Evolutionary conservation across 2,888 invertebrate species (phyloP).

Genomic region (Lasioglossum figueresi): DNA sequence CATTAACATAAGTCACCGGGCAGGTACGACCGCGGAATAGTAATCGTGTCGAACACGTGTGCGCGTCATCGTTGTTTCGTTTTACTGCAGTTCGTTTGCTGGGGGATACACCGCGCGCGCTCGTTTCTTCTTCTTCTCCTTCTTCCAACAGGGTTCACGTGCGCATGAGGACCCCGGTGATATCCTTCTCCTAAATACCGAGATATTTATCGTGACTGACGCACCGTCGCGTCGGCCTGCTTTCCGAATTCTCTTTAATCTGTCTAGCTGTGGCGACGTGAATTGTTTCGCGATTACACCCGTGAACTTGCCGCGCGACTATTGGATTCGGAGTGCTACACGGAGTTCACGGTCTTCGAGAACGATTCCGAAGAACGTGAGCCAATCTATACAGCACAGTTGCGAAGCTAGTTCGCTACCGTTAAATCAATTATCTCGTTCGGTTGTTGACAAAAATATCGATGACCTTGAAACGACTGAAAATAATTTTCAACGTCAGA

Average conservation of each 20-base stretch:
- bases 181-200: conserved; percentile 71
- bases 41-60: conserved; percentile 82
- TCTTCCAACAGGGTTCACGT: conserved; percentile 53
- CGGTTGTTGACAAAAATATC: not conserved
- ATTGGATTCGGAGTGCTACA: not conserved
- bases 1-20: conserved; percentile 84
- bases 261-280: conserved; percentile 11
- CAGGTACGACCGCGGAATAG: conserved; percentile 80
- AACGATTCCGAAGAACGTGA: not conserved
- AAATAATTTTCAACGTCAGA: no score
- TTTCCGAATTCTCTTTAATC: conserved; percentile 23
- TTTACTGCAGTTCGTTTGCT: conserved; percentile 63
- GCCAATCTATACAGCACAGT: not conserved
- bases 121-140: conserved; percentile 8
- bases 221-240: conserved; percentile 6
- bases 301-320: not conserved
- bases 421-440: no score
- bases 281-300: not conserved
- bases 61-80: conserved; percentile 71
- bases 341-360: not conserved
- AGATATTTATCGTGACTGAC: conserved; percentile 71
- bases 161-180: conserved; percentile 62
- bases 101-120: conserved; percentile 26
- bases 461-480: not conserved
- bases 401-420: no score